phyloP scores from a whole-genome alignment of 2,113 vertebrate species.

The Otocyon megalotis region DNA sequence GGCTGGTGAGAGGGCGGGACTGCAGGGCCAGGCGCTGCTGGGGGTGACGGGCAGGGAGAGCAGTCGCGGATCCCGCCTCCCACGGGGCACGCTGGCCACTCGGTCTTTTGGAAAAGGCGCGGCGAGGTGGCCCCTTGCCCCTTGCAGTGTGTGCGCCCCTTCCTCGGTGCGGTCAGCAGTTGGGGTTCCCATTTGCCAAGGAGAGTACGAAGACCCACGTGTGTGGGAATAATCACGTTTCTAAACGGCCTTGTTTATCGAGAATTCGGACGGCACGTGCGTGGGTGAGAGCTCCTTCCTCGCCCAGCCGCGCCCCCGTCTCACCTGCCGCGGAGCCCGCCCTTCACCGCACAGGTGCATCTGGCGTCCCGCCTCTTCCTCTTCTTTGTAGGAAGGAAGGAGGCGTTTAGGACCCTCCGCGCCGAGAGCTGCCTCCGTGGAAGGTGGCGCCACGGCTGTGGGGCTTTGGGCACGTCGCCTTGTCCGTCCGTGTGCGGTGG shows the following conservation, averaged over 20 bases:
- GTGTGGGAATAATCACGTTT: neutral
- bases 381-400: neutral
- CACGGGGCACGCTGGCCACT: fast-evolving
- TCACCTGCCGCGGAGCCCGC: too few relatives aligned
- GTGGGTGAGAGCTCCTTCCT: neutral
- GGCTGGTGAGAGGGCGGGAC: neutral
- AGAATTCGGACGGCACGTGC: neutral
- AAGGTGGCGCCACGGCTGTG: fast-evolving
- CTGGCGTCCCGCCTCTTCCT: fast-evolving
- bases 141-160: fast-evolving
- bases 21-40: neutral
- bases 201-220: neutral
- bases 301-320: too few relatives aligned
- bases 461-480: neutral
- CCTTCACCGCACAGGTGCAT: fast-evolving
- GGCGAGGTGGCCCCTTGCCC: neutral
- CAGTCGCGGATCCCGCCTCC: neutral
- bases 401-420: neutral
- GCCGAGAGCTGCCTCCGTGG: neutral
- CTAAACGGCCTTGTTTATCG: neutral
- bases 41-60: fast-evolving
- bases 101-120: neutral
- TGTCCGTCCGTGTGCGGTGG: neutral
- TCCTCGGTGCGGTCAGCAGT: neutral
- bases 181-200: neutral